Base-by-base conservation (phyloP, 2,113 vertebrate species). In the Butorides virescens region DNA sequence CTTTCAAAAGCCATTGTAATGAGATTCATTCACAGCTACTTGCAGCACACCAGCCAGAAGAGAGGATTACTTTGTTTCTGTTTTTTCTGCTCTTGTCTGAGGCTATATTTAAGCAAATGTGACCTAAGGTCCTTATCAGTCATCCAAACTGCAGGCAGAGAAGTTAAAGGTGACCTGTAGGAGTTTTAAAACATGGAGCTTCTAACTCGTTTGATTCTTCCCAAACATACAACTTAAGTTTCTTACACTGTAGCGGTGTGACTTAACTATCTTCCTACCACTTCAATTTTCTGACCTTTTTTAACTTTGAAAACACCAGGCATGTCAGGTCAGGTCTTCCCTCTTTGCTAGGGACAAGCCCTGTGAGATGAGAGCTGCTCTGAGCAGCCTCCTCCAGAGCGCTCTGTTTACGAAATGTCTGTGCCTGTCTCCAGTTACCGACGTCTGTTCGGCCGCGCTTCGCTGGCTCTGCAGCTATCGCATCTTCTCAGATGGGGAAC, bases 371-470 rank as follows among this genome's bases (percentile, higher is more conserved):
- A n/a, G 70, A 59, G 71, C 30, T 49, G 50, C 76, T 77, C 46
- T 12, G 46, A 34, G 67, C 7, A 0, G 58, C 36, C 84, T 47
- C 56, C 65, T 50, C 52, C 11, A 32, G 39, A 7, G 1, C 9
- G 36, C 9, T 34, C 32, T 1, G 2, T 6, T 13, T 5, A 36
- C 0, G 6, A 62, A 30, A 4, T 2, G 10, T 6, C 52, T 19
- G 23, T 4, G 68, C 1, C 0, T 0, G 0, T 5, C 32, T 29
- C 5, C 2, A 42, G 53, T 1, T 30, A 4, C 34, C 3, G 5
- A 55, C 17, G 21, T 23, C 30, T 39, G 73, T 7, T 7, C 0
- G 0, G 44, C 58, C 53, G 37, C 7, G 2, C 42, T 21, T 13
- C 12, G 1, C 72, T 3, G 55, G 36, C 22, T 42, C 50, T 66